A percentile compares a stretch with the other conserved stretches of the same genome.
These are phyloP conservation scores for Smittia sp. DNA, from an alignment of 2,888 invertebrate species.

Conservation along the genomic window DNA sequence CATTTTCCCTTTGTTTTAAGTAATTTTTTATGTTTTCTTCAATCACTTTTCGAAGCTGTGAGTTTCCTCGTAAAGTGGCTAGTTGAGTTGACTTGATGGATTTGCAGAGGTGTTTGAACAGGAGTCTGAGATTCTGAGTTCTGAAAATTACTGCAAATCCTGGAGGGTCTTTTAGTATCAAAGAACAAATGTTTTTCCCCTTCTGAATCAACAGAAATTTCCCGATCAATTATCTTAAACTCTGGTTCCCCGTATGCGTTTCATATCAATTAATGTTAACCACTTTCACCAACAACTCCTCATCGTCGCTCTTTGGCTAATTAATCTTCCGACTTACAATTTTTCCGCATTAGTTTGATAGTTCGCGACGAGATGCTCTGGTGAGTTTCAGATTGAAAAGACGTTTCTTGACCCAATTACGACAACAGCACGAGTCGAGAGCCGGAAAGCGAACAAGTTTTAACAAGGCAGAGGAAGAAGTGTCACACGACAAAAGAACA, in stretches of 20 bases:
- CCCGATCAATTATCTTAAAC: no score
- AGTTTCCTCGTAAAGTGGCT: conserved; percentile 8
- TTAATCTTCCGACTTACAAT: not conserved
- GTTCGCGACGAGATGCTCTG: not conserved
- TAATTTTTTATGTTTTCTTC: conserved; percentile 36
- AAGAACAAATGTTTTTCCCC: no score
- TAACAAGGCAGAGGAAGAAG: not conserved
- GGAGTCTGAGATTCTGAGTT: no score
- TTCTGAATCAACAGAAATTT: no score
- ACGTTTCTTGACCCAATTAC: conserved; percentile 16
- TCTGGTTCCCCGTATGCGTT: no score
- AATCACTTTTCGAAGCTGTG: not conserved
- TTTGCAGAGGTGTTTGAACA: no score
- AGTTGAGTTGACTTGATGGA: conserved; percentile 29
- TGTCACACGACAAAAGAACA: not conserved
- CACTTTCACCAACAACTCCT: no score
- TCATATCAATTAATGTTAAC: no score
- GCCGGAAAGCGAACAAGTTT: conserved; percentile 17
- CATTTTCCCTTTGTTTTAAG: conserved; percentile 9
- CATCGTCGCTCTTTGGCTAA: not conserved
- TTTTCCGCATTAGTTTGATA: not conserved
- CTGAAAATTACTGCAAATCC: no score
- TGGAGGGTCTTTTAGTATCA: no score
- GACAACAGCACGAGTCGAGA: not conserved
- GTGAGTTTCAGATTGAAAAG: not conserved